phyloP scores from a whole-genome alignment of 2,113 vertebrate genomes.

The Chunga burmeisteri region DNA sequence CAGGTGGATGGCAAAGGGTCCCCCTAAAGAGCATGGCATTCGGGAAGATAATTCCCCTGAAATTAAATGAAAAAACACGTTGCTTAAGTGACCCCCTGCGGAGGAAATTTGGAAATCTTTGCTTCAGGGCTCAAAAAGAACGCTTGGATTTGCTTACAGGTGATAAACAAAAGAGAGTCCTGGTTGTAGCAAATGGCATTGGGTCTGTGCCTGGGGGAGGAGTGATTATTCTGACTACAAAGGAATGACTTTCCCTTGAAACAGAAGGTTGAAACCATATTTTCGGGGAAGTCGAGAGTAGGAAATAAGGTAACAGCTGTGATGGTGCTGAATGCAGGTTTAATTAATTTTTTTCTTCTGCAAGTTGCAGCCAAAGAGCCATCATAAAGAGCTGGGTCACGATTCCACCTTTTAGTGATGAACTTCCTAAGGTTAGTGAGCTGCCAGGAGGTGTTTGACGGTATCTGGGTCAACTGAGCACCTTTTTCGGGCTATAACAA shows the following conservation, averaged over 20 bases:
- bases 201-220: slow-evolving; percentile 48
- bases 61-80: slow-evolving; percentile 42
- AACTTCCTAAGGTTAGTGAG: slow-evolving; percentile 22
- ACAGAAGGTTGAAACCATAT: slow-evolving; percentile 49
- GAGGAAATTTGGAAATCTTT: slow-evolving; percentile 53
- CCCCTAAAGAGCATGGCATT: neutral
- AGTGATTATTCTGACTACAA: slow-evolving; percentile 37
- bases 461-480: slow-evolving; percentile 1
- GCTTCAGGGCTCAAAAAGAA: slow-evolving; percentile 37
- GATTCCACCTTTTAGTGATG: neutral
- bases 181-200: neutral
- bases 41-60: slow-evolving; percentile 22
- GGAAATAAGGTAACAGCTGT: slow-evolving; percentile 49
- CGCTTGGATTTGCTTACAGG: slow-evolving; percentile 37
- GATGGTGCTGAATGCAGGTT: slow-evolving; percentile 23
- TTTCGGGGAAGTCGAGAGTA: slow-evolving; percentile 31
- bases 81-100: slow-evolving; percentile 12
- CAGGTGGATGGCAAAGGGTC: slow-evolving; percentile 31
- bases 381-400: neutral
- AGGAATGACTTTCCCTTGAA: slow-evolving; percentile 34
- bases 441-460: neutral
- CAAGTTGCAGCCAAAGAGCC: slow-evolving; percentile 26
- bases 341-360: slow-evolving; percentile 35
- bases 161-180: slow-evolving; percentile 44
- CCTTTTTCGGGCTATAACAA: neutral